phyloP scores from a whole-genome alignment of 2,113 vertebrate genomes.

The Megaptera novaeangliae region DNA sequence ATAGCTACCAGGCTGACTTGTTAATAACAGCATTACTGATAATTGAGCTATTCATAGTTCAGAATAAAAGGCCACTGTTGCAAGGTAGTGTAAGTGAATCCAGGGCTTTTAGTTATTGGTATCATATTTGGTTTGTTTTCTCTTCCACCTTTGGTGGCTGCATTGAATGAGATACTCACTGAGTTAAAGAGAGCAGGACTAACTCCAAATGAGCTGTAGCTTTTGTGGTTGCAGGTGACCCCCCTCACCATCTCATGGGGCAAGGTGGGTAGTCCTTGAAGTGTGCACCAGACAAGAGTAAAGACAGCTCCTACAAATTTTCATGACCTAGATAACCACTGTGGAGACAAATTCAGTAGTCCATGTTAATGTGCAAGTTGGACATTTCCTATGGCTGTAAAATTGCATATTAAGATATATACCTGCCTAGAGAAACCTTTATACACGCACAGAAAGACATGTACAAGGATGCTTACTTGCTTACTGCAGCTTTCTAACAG shows the following conservation, averaged over 20 bases:
- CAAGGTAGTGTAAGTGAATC: neutral
- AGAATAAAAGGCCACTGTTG: conserved; percentile 35
- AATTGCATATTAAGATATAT: neutral
- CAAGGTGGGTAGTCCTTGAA: neutral
- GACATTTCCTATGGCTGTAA: neutral
- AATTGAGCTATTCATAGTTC: conserved; percentile 15
- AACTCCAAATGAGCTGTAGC: rapidly evolving
- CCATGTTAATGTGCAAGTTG: neutral
- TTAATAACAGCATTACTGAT: neutral
- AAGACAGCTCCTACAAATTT: neutral
- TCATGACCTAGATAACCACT: neutral
- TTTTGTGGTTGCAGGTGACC: neutral
- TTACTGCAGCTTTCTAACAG: neutral
- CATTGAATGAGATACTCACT: neutral
- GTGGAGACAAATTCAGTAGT: neutral
- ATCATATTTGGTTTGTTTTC: neutral
- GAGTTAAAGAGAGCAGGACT: neutral
- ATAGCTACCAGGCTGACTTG: neutral
- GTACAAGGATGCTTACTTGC: neutral
- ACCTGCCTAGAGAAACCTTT: neutral
- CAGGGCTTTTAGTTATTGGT: neutral
- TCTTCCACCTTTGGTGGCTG: neutral
- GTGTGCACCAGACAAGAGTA: neutral
- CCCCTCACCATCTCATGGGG: neutral
- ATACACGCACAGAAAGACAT: neutral